These are phyloP conservation scores for Cinclus mexicanus DNA, from an alignment of 2,113 vertebrate genomes.

Conservation along the genomic window DNA sequence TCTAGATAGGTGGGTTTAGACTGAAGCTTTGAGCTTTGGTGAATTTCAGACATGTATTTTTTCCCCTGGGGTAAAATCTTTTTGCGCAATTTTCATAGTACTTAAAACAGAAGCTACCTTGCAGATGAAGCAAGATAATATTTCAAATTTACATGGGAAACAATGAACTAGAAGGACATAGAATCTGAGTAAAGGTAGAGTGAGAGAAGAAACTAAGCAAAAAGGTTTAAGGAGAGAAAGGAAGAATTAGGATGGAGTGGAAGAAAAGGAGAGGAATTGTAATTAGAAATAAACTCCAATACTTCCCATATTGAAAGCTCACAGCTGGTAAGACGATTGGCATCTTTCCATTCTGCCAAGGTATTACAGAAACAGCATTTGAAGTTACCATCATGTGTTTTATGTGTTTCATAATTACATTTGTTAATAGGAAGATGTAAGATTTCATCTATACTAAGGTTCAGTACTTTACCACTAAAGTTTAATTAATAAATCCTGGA, in stretches of 20 bases:
- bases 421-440: background rate
- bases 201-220: background rate
- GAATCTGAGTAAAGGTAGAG: background rate
- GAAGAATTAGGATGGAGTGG: background rate
- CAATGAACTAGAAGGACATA: background rate
- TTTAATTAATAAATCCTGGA: conserved; percentile 28
- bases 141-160: background rate
- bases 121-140: background rate
- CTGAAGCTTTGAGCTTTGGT: background rate
- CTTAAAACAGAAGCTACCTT: background rate
- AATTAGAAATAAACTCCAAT: conserved; percentile 23
- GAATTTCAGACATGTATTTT: background rate
- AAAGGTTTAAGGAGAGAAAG: background rate
- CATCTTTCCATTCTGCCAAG: background rate
- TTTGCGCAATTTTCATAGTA: background rate
- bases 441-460: background rate
- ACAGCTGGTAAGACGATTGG: background rate
- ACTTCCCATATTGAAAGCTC: background rate
- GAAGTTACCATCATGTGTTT: background rate
- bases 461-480: background rate
- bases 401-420: conserved; percentile 8
- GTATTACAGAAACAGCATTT: background rate
- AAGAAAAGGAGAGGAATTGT: background rate
- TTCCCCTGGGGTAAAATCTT: background rate
- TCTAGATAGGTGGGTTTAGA: background rate